These are phyloP conservation scores for Triplophysa siluroides DNA, from an alignment of 2,113 vertebrate species.

Conservation along the genomic window DNA sequence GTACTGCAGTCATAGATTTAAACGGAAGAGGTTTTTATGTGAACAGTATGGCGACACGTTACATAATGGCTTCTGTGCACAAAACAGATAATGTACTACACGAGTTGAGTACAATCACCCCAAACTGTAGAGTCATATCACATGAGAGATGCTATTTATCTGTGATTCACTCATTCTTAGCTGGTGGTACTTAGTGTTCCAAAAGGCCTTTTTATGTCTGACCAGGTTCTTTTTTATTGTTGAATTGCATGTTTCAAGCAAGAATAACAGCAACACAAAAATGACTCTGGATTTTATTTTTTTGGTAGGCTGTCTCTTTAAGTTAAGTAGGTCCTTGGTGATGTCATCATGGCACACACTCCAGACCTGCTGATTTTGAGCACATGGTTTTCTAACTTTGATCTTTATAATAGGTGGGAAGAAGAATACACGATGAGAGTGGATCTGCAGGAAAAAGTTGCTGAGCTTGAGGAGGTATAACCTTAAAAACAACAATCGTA, in stretches of 20 bases:
- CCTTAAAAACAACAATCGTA: background rate
- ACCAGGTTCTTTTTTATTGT: background rate
- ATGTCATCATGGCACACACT: background rate
- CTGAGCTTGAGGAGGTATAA: slow-evolving; percentile 70
- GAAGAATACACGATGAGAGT: slow-evolving; percentile 68
- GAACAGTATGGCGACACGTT: background rate
- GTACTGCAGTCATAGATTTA: slow-evolving; percentile 4
- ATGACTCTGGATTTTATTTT: too few relatives aligned
- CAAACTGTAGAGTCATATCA: slow-evolving; percentile 9
- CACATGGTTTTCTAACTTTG: background rate
- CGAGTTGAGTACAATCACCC: background rate
- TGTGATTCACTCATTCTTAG: background rate
- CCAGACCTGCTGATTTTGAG: background rate
- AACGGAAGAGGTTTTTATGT: background rate
- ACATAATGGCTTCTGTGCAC: background rate
- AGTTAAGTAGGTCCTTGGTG: background rate
- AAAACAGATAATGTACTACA: background rate
- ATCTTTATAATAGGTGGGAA: slow-evolving; percentile 66
- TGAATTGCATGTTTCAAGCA: background rate
- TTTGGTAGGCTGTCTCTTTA: too few relatives aligned
- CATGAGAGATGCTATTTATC: background rate
- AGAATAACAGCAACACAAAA: background rate
- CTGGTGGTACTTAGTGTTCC: background rate
- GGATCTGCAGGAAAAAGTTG: slow-evolving; percentile 71
- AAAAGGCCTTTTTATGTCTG: too few relatives aligned